Base-by-base conservation (phyloP, 92 coral and sea anemone species). In the Siderastrea radians region DNA sequence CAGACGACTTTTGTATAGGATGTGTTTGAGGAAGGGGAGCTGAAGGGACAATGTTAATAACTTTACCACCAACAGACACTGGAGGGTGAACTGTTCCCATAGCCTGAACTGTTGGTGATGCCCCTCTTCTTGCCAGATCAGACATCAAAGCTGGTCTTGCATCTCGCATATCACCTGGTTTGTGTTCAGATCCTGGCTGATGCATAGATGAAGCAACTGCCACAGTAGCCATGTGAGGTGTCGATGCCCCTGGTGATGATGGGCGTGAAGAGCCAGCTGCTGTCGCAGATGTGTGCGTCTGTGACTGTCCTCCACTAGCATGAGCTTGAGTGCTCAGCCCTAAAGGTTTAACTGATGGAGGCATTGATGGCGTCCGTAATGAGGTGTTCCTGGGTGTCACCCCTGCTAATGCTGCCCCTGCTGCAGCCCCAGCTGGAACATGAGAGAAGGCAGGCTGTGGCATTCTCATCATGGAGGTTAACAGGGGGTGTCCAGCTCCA, bases 341-440 rank as follows among this genome's bases (percentile, higher is more conserved):
- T 45, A 83, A 49, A 26, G 90, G 80, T 77, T 93, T 93, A 6
- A 85, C 75, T 15, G 93, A 62, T 19, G 93, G 13, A n/a, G 90
- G 87, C 63, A 88, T 51, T 45, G 95, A n/a, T 61, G 92, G 84
- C 8, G 75, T 84, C 49, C 96, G 91, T 6, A 90, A 53, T 26
- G 89, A 77, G 1, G 91, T 82, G 83, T 88, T 87, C 84, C 95
- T 85, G 7, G 98, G 96, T 52, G 93, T 88, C 61, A 94, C 98
- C 79, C 94, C 93, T 51, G 97, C 98, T 17, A 95, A 89, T 5
- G 99, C 96, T 11, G 99, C 96, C 0, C 98, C 97, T 49, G 95
- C 94, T 1, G 98, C 92, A 57, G 98, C 97, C 13, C 97, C 96
- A 45, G 89, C 89, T 5, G 98, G 98, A 43, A 95, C 95, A 86